Evolutionary conservation across 2,888 invertebrate genomes (phyloP).

Genomic region (Dysmachus trigonus): DNA sequence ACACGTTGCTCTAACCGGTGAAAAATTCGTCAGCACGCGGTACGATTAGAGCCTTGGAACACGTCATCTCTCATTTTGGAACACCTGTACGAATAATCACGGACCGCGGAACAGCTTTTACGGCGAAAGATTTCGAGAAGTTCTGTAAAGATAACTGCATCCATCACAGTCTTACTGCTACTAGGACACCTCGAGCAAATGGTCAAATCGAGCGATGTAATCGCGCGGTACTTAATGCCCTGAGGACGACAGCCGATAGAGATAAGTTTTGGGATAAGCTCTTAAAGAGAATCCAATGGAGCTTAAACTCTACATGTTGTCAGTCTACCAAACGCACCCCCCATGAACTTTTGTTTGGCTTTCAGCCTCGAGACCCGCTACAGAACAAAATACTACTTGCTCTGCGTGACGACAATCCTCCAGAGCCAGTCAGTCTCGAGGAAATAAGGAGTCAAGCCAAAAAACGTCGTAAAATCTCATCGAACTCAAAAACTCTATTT

Average conservation of each 20-base stretch:
- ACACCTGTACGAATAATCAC: conserved; percentile 1
- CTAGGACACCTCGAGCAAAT: conserved; percentile 13
- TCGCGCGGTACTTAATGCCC: not conserved
- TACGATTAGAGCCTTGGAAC: not conserved
- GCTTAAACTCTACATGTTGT: not conserved
- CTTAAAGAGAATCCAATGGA: not conserved
- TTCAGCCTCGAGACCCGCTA: not conserved
- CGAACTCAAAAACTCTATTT: not conserved
- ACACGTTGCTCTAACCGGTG: not conserved
- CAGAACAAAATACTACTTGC: not conserved
- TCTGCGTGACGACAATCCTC: not conserved
- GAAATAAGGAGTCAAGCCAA: not conserved
- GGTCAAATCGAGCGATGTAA: conserved; percentile 24
- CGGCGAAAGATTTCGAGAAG: not conserved
- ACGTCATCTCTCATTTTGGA: not conserved
- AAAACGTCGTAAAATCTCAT: not conserved
- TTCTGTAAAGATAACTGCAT: not conserved
- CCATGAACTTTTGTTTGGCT: not conserved
- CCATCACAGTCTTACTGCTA: not conserved
- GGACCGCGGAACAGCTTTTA: conserved; percentile 33
- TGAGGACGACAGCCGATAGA: not conserved
- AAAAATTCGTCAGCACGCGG: not conserved
- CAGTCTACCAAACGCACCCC: not conserved
- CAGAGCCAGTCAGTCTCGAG: not conserved
- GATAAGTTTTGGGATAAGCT: not conserved